A percentile compares a stretch with the other conserved stretches of the same genome.
These are phyloP conservation scores for Botia kubotai DNA, from an alignment of 2,797 vertebrate genomes.

Conservation along the genomic window DNA sequence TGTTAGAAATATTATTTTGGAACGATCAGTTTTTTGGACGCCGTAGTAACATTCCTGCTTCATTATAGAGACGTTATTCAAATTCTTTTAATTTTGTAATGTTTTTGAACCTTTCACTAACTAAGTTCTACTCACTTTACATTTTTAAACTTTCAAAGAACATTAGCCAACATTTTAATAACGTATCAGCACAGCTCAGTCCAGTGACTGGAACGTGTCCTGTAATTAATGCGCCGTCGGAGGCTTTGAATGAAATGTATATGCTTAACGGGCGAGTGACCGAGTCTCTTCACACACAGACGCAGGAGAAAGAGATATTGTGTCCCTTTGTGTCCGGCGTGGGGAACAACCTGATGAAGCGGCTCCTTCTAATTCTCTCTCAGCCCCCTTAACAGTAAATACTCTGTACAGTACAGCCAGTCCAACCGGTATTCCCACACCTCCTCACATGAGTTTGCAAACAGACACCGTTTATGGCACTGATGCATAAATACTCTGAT, in stretches of 20 bases:
- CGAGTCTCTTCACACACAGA: constrained; percentile 9
- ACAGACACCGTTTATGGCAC: background rate
- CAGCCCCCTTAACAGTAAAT: background rate
- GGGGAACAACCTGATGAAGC: background rate
- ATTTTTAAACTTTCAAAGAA: no score
- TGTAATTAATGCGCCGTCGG: constrained; percentile 28
- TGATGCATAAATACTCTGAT: background rate
- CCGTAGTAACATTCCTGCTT: no score
- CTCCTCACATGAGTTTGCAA: background rate
- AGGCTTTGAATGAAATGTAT: constrained; percentile 17
- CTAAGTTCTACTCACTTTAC: no score
- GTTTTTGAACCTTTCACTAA: no score
- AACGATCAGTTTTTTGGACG: no score
- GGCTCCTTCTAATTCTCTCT: background rate
- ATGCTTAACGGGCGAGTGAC: constrained; percentile 12
- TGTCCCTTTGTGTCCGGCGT: constrained; percentile 6
- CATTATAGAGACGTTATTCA: no score
- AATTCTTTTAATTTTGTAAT: no score
- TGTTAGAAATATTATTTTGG: no score
- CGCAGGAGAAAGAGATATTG: constrained; percentile 3
- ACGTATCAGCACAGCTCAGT: no score
- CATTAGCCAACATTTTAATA: no score
- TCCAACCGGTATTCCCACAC: background rate
- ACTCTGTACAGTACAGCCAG: background rate
- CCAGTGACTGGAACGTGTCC: background rate